Base-by-base conservation (phyloP, 2,888 invertebrate species). In the Andricus curvator region DNA sequence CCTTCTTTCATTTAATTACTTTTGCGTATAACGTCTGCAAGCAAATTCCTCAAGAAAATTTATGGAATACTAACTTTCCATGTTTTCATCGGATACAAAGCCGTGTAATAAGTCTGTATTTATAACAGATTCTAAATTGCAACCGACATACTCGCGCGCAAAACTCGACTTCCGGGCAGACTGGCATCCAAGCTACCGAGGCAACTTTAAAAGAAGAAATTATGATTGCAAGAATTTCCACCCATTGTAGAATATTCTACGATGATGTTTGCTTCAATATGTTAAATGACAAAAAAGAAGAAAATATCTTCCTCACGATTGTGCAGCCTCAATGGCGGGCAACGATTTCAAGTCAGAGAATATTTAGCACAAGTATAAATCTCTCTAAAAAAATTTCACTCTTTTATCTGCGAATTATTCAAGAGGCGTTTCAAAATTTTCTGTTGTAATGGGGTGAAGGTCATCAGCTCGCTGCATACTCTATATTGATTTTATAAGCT, bases 121-220 rank as follows among this genome's bases (percentile, higher is more conserved):
- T 70, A 15, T 25, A 70, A 70, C 70, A 70, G 48, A 17, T 70
- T 70, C 11, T 51, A 70, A 70, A 51, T 51, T 70, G 25, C 17
- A 70, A 17, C 48, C 25, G 11, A 29, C 20, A 70, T 5, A 68
- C 22, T 44, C 22, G 29, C 70, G 25, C 29, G 51, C 51, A 51
- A 70, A 70, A 70, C 29, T 29, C 29, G 29, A 70, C 48, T 70
- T 70, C 70, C 51, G 22, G 29, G 20, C 48, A 70, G 17, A 11
- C 48, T 51, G 11, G 20, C 51, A 51, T 70, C 70, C 51, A 51
- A 51, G 51, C 20, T 25, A 70, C 70, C 70, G 20, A 33, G 37
- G 22, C 44, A 33, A 29, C 4, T 8, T 20, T 20, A 20, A 0
- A 51, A 9, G 25, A 70, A 29, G 33, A 29, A 70, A 70, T 70